These are phyloP conservation scores for Dynastes hyllus DNA, from an alignment of 2,888 invertebrate genomes.

Conservation along the genomic window DNA sequence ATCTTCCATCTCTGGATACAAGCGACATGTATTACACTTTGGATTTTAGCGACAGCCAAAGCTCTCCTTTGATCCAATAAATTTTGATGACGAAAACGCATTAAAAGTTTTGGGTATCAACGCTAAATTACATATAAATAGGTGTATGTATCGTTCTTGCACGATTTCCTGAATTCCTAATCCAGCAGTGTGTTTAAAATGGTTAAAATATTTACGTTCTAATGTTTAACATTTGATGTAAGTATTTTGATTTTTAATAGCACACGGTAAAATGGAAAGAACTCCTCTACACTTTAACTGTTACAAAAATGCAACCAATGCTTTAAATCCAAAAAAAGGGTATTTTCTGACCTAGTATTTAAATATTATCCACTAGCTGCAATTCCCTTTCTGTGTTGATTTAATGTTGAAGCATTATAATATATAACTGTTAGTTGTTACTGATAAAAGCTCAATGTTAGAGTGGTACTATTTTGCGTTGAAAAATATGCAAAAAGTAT, in stretches of 20 bases:
- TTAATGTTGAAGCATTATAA: constrained; percentile 38
- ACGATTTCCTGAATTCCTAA: constrained; percentile 11
- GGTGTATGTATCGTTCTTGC: constrained; percentile 26
- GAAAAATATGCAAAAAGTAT: not conserved
- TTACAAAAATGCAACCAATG: constrained; percentile 7
- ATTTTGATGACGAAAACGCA: not conserved
- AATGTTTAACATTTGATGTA: no score
- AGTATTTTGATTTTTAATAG: no score
- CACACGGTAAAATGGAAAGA: no score
- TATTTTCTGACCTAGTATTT: not conserved
- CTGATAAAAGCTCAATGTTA: constrained; percentile 34
- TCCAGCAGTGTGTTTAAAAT: not conserved
- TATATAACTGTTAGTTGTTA: constrained; percentile 44
- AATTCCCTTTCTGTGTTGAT: constrained; percentile 29
- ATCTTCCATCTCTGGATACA: constrained; percentile 77
- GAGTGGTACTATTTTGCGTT: constrained; percentile 33
- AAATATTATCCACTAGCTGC: constrained; percentile 2
- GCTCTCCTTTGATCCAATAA: constrained; percentile 83
- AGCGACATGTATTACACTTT: constrained; percentile 86
- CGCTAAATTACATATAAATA: not conserved
- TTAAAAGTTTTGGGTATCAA: not conserved
- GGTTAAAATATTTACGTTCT: no score
- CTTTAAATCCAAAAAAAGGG: constrained; percentile 18
- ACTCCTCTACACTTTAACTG: not conserved
- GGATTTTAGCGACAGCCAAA: constrained; percentile 85